These are phyloP conservation scores for Fistularia tabacaria DNA, from an alignment of 2,797 vertebrate species.

Conservation along the genomic window DNA sequence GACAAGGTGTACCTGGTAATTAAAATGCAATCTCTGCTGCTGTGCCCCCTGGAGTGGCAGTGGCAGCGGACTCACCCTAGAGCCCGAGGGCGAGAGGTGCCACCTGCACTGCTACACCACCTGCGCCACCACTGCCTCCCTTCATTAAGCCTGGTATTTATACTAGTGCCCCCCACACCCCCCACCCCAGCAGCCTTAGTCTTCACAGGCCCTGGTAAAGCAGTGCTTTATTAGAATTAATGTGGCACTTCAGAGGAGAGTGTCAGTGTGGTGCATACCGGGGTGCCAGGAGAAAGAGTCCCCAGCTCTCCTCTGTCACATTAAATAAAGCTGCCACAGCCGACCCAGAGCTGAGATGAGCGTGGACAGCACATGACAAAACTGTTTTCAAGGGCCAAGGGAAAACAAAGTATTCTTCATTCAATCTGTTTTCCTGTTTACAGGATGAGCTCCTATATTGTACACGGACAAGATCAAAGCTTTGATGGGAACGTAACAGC, in stretches of 20 bases:
- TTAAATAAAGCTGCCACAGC: constrained; percentile 70
- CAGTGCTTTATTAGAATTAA: constrained; percentile 84
- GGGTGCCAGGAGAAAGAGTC: constrained; percentile 79
- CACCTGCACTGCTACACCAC: constrained; percentile 79
- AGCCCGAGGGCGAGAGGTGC: constrained; percentile 75
- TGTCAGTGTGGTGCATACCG: constrained; percentile 68
- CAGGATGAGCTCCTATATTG: constrained; percentile 66
- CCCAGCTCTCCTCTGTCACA: constrained; percentile 80
- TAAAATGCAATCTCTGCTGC: constrained; percentile 81
- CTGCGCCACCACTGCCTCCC: constrained; percentile 79
- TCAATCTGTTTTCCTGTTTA: constrained; percentile 74
- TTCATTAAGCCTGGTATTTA: constrained; percentile 82
- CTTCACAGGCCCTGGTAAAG: constrained; percentile 68
- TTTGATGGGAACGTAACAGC: constrained; percentile 10
- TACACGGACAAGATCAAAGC: constrained; percentile 48
- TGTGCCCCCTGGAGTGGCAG: constrained; percentile 67
- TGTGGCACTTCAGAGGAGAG: constrained; percentile 79
- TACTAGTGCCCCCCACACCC: constrained; percentile 54
- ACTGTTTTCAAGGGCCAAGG: constrained; percentile 68
- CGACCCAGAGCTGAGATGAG: constrained; percentile 68
- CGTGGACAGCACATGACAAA: constrained; percentile 77
- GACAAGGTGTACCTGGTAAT: constrained; percentile 77
- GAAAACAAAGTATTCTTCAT: constrained; percentile 77
- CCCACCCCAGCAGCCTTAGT: constrained; percentile 51
- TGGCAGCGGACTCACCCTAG: constrained; percentile 66